Percentiles rank a stretch among this genome's conserved stretches.
These are phyloP conservation scores for Pardalotus punctatus DNA, from an alignment of 2,113 vertebrate species.

Conservation along the genomic window DNA sequence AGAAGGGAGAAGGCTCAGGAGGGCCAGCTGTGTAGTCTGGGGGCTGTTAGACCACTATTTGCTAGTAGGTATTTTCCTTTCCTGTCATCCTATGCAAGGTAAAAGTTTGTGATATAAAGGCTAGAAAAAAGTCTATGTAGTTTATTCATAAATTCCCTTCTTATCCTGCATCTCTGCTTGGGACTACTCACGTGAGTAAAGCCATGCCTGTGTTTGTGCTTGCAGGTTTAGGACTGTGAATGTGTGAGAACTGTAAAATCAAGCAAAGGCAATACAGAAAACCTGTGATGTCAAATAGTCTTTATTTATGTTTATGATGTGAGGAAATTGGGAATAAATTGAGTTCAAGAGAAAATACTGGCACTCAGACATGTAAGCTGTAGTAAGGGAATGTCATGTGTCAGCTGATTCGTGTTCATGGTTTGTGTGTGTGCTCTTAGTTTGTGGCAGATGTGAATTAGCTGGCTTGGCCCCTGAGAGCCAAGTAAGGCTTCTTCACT, in stretches of 20 bases:
- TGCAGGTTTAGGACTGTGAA: constrained; percentile 40
- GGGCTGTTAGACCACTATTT: background rate
- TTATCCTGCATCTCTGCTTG: constrained; percentile 55
- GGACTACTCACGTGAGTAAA: constrained; percentile 57
- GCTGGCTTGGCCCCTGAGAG: background rate
- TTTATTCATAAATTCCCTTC: constrained; percentile 61
- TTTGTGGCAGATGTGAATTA: constrained; percentile 30
- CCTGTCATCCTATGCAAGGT: background rate
- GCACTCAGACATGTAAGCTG: background rate
- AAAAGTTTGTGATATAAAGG: background rate
- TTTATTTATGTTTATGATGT: background rate
- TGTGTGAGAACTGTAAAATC: background rate
- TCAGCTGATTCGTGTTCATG: background rate
- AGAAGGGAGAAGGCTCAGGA: background rate
- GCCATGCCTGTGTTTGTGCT: constrained; percentile 38
- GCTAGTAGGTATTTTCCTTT: background rate
- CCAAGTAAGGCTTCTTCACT: background rate
- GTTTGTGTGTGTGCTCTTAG: background rate
- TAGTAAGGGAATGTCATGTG: background rate
- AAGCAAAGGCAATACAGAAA: background rate
- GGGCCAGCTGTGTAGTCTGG: background rate
- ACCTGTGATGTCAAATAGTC: background rate
- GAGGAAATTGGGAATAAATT: background rate
- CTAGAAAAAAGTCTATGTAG: constrained; percentile 13
- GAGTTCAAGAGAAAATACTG: background rate